A percentile compares a stretch with the other conserved stretches of the same genome.
phyloP scores from a whole-genome alignment of 2,797 vertebrate species.

The Myiothlypis coronata region DNA sequence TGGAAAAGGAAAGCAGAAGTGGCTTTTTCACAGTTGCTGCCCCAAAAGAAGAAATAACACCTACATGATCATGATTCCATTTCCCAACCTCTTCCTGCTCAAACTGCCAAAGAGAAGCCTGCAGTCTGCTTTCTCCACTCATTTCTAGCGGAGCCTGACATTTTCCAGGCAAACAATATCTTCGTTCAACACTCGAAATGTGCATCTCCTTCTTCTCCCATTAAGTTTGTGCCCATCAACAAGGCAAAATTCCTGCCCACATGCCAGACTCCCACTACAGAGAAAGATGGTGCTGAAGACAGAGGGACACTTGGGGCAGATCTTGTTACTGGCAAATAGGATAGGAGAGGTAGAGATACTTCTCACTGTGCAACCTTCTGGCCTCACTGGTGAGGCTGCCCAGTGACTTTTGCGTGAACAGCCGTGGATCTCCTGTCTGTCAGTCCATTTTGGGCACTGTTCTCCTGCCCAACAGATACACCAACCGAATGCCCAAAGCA shows the following conservation, averaged over 20 bases:
- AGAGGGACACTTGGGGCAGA: not conserved
- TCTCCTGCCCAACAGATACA: not conserved
- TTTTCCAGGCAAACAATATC: not conserved
- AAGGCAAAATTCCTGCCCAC: not conserved
- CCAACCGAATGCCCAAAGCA: not conserved
- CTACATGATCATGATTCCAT: not conserved
- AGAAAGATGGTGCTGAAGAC: not conserved
- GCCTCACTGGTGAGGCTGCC: not conserved
- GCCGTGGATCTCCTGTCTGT: accelerated
- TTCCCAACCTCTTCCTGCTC: not conserved
- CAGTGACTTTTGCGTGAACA: not conserved
- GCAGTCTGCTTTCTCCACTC: not conserved
- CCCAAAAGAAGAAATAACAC: not conserved
- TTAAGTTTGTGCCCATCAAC: not conserved
- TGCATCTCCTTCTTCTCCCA: not conserved
- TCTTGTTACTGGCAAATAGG: not conserved
- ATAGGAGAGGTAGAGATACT: not conserved
- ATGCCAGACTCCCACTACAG: not conserved
- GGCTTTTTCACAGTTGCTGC: not conserved
- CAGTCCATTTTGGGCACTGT: not conserved
- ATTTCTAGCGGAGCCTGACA: not conserved
- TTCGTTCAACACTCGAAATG: not conserved
- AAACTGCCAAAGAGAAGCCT: not conserved
- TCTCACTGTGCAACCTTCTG: not conserved
- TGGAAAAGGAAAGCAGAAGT: conserved; percentile 24